Evolutionary conservation across 1,140 invertebrate genomes (phyloP).

Genomic region (Bombus affinis): DNA sequence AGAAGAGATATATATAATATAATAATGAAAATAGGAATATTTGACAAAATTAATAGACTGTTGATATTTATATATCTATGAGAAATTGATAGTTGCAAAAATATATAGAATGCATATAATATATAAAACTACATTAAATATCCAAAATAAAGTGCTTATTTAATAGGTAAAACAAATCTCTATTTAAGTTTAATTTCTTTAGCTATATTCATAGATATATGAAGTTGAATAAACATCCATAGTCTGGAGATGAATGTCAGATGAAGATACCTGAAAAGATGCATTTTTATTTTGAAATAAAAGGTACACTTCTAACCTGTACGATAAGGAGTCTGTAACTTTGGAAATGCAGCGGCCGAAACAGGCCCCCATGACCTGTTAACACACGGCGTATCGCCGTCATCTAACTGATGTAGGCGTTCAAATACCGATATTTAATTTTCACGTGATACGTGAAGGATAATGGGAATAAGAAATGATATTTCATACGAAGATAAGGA

Average conservation of each 20-base stretch:
- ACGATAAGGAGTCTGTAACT: conserved; percentile 71
- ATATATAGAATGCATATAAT: not conserved
- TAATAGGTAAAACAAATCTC: not conserved
- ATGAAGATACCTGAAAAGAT: no score
- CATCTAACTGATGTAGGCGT: conserved; percentile 71
- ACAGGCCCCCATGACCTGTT: conserved; percentile 83
- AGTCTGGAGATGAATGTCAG: not conserved
- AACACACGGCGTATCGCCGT: conserved; percentile 67
- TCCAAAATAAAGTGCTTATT: not conserved
- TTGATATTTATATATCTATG: not conserved
- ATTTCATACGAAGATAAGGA: not conserved
- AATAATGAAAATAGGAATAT: not conserved
- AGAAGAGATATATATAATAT: not conserved
- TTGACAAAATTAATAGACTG: not conserved
- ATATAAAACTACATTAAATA: not conserved
- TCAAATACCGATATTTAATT: conserved; percentile 59
- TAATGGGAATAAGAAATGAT: conserved; percentile 16
- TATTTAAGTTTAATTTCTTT: not conserved
- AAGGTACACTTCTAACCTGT: conserved; percentile 69
- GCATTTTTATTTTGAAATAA: not conserved
- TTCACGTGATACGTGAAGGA: conserved; percentile 56
- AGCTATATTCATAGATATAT: not conserved
- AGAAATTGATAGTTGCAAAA: not conserved
- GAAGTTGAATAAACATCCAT: not conserved
- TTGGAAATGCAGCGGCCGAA: conserved; percentile 81